phyloP scores from a whole-genome alignment of 2,113 vertebrate species.

The Petrocephalus microphthalmus region DNA sequence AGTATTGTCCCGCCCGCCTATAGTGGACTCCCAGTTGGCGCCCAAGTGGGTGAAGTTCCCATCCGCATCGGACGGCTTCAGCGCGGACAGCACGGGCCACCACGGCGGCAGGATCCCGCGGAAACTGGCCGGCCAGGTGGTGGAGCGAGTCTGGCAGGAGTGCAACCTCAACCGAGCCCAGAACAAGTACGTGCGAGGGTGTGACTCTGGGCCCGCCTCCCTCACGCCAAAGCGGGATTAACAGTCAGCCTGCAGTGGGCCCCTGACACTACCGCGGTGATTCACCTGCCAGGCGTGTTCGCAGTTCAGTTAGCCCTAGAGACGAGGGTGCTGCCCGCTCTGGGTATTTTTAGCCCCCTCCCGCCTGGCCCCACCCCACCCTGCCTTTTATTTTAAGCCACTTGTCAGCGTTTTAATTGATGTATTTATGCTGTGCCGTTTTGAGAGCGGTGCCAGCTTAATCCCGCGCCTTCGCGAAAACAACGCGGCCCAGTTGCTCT shows the following conservation, averaged over 20 bases:
- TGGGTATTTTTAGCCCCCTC: background rate
- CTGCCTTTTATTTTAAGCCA: background rate
- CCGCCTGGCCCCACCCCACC: background rate
- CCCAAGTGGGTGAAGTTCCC: conserved; percentile 92
- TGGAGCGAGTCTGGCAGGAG: conserved; percentile 97
- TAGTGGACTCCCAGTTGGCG: conserved; percentile 87
- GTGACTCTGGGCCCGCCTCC: background rate
- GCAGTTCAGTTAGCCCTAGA: background rate
- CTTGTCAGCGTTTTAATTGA: background rate
- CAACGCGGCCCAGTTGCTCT: background rate
- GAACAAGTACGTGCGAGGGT: conserved; percentile 75
- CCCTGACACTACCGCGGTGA: background rate
- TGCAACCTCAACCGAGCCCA: conserved; percentile 94
- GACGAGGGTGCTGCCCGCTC: background rate
- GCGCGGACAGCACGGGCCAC: conserved; percentile 81
- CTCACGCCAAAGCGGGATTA: background rate
- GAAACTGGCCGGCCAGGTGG: conserved; percentile 82
- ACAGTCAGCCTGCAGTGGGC: background rate
- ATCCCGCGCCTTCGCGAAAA: background rate
- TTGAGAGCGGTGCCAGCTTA: background rate
- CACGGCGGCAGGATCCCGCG: conserved; percentile 92
- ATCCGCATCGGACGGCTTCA: conserved; percentile 80
- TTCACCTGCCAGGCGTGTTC: background rate
- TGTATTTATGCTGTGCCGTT: background rate
- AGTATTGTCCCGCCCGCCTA: conserved; percentile 7